These are phyloP conservation scores for Prinia subflava DNA, from an alignment of 2,113 vertebrate species.

Conservation along the genomic window DNA sequence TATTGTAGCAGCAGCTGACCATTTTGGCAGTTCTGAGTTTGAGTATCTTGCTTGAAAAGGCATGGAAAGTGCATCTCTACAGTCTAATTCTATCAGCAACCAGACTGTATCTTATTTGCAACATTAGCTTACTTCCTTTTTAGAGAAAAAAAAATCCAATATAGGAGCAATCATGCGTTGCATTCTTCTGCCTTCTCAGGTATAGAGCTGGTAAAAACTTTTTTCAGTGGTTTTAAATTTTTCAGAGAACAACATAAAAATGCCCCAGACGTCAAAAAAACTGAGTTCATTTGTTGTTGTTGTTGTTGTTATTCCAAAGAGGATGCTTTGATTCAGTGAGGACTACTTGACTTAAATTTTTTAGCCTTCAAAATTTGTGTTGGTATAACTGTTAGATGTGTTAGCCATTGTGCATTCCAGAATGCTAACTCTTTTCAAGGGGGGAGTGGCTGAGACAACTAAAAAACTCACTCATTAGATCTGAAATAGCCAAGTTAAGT, in stretches of 20 bases:
- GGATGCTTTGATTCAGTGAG: background rate
- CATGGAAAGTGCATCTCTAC: background rate
- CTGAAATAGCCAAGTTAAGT: background rate
- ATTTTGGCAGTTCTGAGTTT: background rate
- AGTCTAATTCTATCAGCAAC: background rate
- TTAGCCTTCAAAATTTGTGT: background rate
- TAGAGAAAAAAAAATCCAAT: background rate
- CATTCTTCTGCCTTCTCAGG: background rate
- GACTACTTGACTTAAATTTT: background rate
- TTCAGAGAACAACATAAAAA: background rate
- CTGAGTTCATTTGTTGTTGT: background rate
- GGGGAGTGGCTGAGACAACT: background rate
- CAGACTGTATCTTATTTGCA: background rate
- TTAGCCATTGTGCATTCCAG: background rate
- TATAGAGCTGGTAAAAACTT: background rate
- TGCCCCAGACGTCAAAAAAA: background rate
- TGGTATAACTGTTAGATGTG: background rate
- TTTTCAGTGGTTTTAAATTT: background rate
- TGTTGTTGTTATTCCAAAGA: background rate
- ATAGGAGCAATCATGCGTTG: background rate
- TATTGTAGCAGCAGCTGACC: background rate
- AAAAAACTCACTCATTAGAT: background rate
- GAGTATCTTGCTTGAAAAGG: background rate
- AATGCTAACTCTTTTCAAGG: background rate
- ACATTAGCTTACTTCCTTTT: background rate